Conservation (phyloP, 2,113 vertebrate genomes). For the Ameiurus melas region DNA sequence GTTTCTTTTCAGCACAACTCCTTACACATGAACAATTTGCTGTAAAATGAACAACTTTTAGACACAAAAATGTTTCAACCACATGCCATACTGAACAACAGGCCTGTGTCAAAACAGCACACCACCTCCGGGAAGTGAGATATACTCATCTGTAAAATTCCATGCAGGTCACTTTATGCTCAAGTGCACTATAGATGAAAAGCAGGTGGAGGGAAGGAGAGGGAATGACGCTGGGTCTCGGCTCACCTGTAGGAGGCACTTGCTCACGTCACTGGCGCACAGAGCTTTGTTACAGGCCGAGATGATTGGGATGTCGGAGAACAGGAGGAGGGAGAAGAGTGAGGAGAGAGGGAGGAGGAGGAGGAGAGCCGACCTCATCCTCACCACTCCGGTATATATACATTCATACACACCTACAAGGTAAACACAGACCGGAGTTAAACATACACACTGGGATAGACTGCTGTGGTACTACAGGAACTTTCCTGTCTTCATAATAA, state of each 20-base stretch:
- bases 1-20: background rate
- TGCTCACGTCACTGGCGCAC: conserved; percentile 97
- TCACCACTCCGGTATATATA: conserved; percentile 57
- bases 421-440: background rate
- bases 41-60: background rate
- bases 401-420: conserved; percentile 32
- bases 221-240: background rate
- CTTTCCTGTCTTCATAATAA: background rate
- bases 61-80: background rate
- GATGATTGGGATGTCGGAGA: conserved; percentile 75
- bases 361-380: conserved; percentile 79
- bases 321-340: conserved; percentile 71
- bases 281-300: conserved; percentile 93
- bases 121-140: background rate
- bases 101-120: background rate
- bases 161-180: background rate
- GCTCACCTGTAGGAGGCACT: conserved; percentile 94
- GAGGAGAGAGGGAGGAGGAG: conserved; percentile 64
- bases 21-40: background rate
- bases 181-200: background rate
- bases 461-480: background rate
- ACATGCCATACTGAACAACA: background rate
- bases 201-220: background rate
- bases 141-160: background rate
- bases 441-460: background rate